Conservation (phyloP, 2,797 vertebrate species). For the Sitta carolinensis region DNA sequence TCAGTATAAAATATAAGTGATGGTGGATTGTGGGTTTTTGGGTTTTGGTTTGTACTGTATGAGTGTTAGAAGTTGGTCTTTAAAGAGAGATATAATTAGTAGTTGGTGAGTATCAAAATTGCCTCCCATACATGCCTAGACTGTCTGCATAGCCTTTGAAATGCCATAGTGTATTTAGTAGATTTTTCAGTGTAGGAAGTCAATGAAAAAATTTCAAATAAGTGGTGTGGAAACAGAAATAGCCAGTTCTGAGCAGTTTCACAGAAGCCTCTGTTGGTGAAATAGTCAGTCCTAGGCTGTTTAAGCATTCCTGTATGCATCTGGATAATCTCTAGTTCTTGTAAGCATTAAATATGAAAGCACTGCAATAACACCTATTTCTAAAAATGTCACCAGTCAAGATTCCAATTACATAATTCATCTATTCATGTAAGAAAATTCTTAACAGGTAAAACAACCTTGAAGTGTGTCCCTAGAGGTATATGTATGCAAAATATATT, state of each 20-base stretch:
- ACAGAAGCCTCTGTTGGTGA: background rate
- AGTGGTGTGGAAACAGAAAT: background rate
- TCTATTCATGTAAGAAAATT: background rate
- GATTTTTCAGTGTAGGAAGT: background rate
- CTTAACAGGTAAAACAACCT: background rate
- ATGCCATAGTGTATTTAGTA: background rate
- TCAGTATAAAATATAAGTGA: background rate
- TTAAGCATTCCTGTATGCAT: background rate
- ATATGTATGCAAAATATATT: background rate
- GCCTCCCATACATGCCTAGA: background rate
- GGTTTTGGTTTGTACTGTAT: background rate
- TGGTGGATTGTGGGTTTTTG: too few relatives aligned
- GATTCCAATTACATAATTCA: background rate
- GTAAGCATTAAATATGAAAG: background rate
- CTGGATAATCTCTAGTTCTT: constrained; percentile 20
- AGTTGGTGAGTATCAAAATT: background rate
- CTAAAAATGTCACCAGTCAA: background rate
- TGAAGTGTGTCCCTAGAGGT: background rate
- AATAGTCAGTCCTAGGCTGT: background rate
- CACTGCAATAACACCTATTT: background rate
- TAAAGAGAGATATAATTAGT: background rate
- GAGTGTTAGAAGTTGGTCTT: background rate
- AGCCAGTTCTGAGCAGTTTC: background rate
- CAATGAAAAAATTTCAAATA: background rate
- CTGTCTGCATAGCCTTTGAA: background rate